Conservation (phyloP, 2,797 vertebrate species). For the Adelosebastes latens region DNA sequence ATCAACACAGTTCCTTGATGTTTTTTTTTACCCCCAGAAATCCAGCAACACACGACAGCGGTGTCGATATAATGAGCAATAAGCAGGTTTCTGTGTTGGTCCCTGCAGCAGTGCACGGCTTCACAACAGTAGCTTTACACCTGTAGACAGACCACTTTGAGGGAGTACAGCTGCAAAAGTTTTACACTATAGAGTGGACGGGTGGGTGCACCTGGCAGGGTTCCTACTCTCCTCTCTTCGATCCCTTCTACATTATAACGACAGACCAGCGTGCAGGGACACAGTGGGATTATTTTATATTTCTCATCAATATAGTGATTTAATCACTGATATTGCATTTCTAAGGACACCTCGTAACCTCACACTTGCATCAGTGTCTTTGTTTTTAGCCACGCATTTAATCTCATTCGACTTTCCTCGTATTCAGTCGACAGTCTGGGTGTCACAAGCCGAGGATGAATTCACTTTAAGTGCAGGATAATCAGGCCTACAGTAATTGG, state of each 20-base stretch:
- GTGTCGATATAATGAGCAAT: neutral
- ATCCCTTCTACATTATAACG: neutral
- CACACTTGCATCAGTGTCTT: neutral
- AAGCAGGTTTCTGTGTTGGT: neutral
- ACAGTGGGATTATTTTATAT: neutral
- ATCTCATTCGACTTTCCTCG: constrained; percentile 4
- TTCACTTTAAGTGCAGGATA: constrained; percentile 46
- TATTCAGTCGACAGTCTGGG: neutral
- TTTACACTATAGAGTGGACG: constrained; percentile 7
- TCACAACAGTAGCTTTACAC: constrained; percentile 16
- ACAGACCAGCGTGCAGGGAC: neutral
- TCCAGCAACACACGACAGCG: neutral
- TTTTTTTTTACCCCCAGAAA: neutral
- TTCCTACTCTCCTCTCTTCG: constrained; percentile 3
- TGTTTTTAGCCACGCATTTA: constrained; percentile 10
- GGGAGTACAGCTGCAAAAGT: constrained; percentile 38
- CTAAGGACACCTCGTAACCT: neutral
- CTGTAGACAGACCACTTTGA: constrained; percentile 31
- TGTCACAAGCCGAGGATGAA: constrained; percentile 33
- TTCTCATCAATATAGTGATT: neutral
- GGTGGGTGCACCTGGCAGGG: constrained; percentile 23
- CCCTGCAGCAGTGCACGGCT: neutral
- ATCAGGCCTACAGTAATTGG: constrained; percentile 49
- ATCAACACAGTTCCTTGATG: neutral
- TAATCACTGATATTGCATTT: neutral